These are phyloP conservation scores for Dissostichus mawsoni DNA, from an alignment of 2,113 vertebrate genomes.

Conservation along the genomic window DNA sequence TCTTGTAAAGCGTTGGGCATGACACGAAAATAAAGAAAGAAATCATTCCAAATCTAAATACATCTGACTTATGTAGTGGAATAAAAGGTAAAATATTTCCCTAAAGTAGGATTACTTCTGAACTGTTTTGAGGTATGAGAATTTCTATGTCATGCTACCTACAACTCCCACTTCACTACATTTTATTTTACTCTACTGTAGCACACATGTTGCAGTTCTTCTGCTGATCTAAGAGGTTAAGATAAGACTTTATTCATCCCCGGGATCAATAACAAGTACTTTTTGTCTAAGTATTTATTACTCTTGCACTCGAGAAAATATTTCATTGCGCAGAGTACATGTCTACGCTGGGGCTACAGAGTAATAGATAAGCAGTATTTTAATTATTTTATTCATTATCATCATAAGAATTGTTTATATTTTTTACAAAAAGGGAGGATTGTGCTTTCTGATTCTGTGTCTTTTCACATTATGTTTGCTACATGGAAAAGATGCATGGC, in stretches of 20 bases:
- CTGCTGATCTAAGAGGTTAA: background rate
- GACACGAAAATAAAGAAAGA: too few relatives aligned
- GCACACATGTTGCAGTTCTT: background rate
- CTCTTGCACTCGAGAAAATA: background rate
- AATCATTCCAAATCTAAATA: too few relatives aligned
- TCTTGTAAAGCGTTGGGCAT: too few relatives aligned
- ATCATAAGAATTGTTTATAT: too few relatives aligned
- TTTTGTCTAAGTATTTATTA: background rate
- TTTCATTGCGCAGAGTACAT: background rate
- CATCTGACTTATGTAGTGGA: too few relatives aligned
- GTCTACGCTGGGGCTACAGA: background rate
- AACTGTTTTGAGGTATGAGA: background rate
- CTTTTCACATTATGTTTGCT: too few relatives aligned
- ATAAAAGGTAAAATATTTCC: background rate
- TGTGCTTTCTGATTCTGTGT: too few relatives aligned
- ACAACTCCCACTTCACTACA: background rate
- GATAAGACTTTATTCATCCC: too few relatives aligned
- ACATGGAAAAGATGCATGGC: too few relatives aligned
- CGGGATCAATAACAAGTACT: background rate
- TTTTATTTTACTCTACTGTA: background rate
- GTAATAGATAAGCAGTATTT: background rate
- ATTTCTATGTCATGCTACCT: background rate
- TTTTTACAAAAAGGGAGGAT: too few relatives aligned
- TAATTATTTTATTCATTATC: too few relatives aligned
- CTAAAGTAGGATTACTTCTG: background rate